Conservation (phyloP, 53 echinoderm and acorn worm species). For the Zoroaster sp. region DNA sequence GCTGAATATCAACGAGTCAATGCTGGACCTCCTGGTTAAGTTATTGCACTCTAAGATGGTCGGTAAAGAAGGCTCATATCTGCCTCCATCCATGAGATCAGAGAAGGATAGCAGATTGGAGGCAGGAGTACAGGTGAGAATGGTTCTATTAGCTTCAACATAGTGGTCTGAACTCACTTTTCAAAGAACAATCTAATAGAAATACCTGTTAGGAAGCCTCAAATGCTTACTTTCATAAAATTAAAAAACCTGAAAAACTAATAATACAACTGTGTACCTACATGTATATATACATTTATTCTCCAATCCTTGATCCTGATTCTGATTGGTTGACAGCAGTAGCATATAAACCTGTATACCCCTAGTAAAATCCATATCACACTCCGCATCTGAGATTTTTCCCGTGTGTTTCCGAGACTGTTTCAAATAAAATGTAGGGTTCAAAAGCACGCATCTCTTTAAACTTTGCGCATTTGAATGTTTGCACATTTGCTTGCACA, state of each 20-base stretch:
- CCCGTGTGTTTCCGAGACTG: no score
- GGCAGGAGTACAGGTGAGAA: background rate
- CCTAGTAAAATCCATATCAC: no score
- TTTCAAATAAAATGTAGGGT: no score
- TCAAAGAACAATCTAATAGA: background rate
- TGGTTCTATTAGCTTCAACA: background rate
- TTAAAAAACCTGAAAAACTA: background rate
- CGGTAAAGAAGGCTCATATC: conserved; percentile 69
- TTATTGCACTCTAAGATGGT: conserved; percentile 79
- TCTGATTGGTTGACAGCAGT: no score
- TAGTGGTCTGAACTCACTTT: background rate
- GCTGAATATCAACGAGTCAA: conserved; percentile 74
- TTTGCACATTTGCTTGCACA: no score
- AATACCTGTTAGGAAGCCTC: background rate
- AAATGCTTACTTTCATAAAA: background rate
- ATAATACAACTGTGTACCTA: background rate
- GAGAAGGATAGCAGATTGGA: background rate
- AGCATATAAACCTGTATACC: no score
- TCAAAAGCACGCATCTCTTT: no score
- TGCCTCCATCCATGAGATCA: conserved; percentile 51
- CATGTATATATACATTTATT: no score
- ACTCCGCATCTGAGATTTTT: no score
- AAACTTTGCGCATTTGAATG: no score
- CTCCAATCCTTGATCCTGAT: no score
- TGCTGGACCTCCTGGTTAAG: conserved; percentile 83